Conservation (phyloP, 2,888 invertebrate species). For the Pristionchus entomophagus region DNA sequence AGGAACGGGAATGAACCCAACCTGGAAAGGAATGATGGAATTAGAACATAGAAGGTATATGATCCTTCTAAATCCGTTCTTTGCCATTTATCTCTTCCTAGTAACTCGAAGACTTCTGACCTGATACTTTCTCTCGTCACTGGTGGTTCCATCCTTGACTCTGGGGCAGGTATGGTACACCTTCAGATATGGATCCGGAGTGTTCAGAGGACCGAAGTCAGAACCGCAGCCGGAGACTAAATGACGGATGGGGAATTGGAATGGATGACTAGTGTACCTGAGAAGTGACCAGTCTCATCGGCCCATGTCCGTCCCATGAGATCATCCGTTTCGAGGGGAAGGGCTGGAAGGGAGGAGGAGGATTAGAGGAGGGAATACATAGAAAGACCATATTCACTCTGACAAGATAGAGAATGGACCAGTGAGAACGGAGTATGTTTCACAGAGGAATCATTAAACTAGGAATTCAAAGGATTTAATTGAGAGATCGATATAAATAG, state of each 20-base stretch:
- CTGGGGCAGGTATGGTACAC: conserved; percentile 58
- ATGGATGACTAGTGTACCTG: conserved; percentile 40
- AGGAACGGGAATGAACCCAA: conserved; percentile 60
- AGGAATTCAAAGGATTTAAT: background rate
- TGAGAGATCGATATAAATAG: background rate
- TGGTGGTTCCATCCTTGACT: background rate
- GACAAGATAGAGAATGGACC: too few relatives aligned
- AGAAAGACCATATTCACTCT: background rate
- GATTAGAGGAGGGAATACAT: background rate
- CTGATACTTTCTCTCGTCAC: conserved; percentile 8
- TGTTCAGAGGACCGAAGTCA: conserved; percentile 64
- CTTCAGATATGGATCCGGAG: conserved; percentile 60
- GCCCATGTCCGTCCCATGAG: conserved; percentile 63
- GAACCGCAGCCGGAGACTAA: conserved; percentile 61
- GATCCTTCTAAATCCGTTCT: too few relatives aligned
- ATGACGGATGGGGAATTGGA: background rate
- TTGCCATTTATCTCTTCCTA: too few relatives aligned
- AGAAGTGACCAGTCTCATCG: conserved; percentile 53
- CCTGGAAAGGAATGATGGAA: conserved; percentile 47
- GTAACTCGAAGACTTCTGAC: too few relatives aligned
- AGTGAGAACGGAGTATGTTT: too few relatives aligned
- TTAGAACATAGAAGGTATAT: too few relatives aligned
- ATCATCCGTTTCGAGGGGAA: conserved; percentile 62
- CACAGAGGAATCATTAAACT: too few relatives aligned
- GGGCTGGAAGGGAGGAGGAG: conserved; percentile 52